Base-by-base conservation (phyloP, 1,140 invertebrate species). In the Popillia japonica region DNA sequence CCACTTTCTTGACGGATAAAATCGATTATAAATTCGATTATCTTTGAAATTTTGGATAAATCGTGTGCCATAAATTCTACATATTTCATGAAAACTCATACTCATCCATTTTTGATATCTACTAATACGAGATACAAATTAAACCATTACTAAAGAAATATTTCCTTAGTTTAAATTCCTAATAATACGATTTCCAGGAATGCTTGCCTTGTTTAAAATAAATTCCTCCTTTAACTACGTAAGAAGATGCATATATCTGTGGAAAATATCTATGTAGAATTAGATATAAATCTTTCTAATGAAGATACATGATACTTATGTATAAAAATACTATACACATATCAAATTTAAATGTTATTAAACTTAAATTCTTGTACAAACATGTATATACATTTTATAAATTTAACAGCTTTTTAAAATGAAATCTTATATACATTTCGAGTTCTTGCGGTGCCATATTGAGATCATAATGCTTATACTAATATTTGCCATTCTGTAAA, bases 391-490 rank as follows among this genome's bases (percentile, higher is more conserved):
- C 20, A 68, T 14, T 27, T 23, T 68, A 34, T 55, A 68, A 68
- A 68, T 14, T 27, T 23, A 20, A 68, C 61, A 27, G 20, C 22
- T 23, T 68, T 68, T 68, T 17, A 34, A 68, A 68, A 27, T 68
- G 9, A 68, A 68, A 68, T 10, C 11, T 22, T 64, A 6, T 64
- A 22, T 68, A 14, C 61, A 22, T 68, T 55, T 22, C 17, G 61
- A 68, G 61, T 68, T 68, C 61, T 68, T 68, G 61, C 61, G 61
- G 61, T 68, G 61, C 61, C 61, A 68, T 68, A 68, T 68, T 22
- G 22, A 22, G 27, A 68, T 22, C 11, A 68, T 68, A 68, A 27
- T 68, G 61, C 27, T 34, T 68, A 34, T 68, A 34, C 61, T 68
- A 68, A 68, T 68, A 68, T 22, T 22, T 22, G 61, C 61, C 22